phyloP scores from a whole-genome alignment of 1,140 invertebrate species.

The Pentalonia nigronervosa region DNA sequence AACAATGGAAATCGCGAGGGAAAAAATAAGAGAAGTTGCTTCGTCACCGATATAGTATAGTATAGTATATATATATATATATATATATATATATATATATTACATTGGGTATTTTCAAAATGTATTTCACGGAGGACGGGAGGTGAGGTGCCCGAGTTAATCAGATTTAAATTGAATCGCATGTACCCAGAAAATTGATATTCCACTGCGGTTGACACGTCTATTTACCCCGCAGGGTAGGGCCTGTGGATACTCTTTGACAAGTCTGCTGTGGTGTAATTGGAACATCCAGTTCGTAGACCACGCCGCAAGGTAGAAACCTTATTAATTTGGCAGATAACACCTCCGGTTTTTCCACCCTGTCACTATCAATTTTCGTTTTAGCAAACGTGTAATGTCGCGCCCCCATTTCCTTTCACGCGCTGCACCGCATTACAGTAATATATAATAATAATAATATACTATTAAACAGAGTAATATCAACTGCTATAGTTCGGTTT shows the following conservation, averaged over 20 bases:
- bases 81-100: background rate
- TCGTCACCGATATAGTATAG: constrained; percentile 2
- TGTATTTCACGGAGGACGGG: constrained; percentile 32
- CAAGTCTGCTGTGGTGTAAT: constrained; percentile 57
- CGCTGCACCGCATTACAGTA: background rate
- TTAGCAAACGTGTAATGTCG: constrained; percentile 11
- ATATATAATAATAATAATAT: background rate
- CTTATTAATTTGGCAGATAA: constrained; percentile 54
- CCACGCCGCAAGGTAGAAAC: constrained; percentile 35
- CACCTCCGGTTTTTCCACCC: constrained; percentile 43
- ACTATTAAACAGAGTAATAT: background rate
- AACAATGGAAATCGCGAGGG: constrained; percentile 38
- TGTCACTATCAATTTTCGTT: background rate
- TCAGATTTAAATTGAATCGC: constrained; percentile 58
- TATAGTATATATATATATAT: too few species aligned
- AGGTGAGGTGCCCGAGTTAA: background rate
- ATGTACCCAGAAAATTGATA: constrained; percentile 58
- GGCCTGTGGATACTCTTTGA: constrained; percentile 55
- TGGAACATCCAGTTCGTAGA: constrained; percentile 31
- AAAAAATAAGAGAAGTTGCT: constrained; percentile 31
- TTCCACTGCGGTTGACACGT: constrained; percentile 56
- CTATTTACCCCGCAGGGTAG: constrained; percentile 28
- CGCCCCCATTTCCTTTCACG: background rate
- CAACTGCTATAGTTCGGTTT: background rate
- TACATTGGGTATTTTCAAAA: constrained; percentile 36